Evolutionary conservation across 2,888 invertebrate genomes (phyloP).

Genomic region (Capitulum mitella): DNA sequence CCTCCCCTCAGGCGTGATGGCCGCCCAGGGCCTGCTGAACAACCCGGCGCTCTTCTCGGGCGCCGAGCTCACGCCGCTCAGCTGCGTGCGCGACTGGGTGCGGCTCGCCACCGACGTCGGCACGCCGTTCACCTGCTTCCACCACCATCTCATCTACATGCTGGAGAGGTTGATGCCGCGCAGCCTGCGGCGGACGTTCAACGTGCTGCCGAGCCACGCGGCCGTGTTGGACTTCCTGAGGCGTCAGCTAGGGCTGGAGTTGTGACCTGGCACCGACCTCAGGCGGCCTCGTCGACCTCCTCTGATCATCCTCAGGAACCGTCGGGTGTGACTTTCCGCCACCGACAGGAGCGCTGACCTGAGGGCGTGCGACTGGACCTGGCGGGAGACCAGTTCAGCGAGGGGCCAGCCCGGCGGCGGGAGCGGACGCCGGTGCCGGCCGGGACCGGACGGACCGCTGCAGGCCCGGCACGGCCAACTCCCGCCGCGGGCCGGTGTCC

Average conservation of each 20-base stretch:
- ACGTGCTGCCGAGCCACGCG: conserved; percentile 60
- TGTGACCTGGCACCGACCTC: conserved; percentile 26
- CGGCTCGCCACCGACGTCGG: conserved; percentile 52
- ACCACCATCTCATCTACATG: conserved; percentile 96
- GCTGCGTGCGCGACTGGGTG: conserved; percentile 48
- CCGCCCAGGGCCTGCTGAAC: conserved; percentile 76
- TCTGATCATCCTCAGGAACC: too few species aligned
- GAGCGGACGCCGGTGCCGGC: too few species aligned
- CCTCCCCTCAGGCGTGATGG: conserved; percentile 64
- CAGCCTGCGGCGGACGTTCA: conserved; percentile 66
- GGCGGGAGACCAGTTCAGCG: too few species aligned
- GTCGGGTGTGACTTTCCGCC: too few species aligned
- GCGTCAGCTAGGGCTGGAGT: conserved; percentile 45
- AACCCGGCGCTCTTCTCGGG: conserved; percentile 88
- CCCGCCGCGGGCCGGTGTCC: too few species aligned
- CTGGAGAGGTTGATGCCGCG: conserved; percentile 70
- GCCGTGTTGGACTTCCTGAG: conserved; percentile 63
- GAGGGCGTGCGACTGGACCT: too few species aligned
- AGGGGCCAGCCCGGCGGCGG: too few species aligned
- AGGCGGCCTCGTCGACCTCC: too few species aligned
- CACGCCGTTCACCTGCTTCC: conserved; percentile 75
- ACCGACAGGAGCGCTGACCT: too few species aligned
- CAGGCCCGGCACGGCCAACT: too few species aligned
- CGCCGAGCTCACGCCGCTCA: conserved; percentile 57
- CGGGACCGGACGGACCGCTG: too few species aligned